Evolutionary conservation across 2,797 vertebrate species (phyloP).

Genomic region (Danio aesculapii): DNA sequence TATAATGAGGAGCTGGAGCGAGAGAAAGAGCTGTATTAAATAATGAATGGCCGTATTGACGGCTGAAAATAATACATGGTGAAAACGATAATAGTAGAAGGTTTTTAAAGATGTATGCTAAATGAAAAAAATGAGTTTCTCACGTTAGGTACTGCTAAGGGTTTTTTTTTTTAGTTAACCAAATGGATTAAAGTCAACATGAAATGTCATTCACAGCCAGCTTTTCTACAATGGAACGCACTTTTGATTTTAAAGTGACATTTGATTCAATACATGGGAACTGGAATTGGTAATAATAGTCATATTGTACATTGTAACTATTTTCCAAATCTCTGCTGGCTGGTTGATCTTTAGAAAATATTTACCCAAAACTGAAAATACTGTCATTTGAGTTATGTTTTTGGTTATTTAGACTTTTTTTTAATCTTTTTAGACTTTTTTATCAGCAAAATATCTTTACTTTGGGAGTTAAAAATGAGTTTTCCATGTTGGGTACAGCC

Average conservation of each 20-base stretch:
- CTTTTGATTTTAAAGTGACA: not conserved
- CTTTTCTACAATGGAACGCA: not conserved
- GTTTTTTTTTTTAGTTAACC: not conserved
- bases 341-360: not conserved
- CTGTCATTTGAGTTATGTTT: not conserved
- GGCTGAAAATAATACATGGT: slow-evolving; percentile 34
- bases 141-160: not conserved
- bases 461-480: not conserved
- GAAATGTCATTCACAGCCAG: not conserved
- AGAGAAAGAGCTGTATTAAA: slow-evolving; percentile 54
- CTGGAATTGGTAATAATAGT: not conserved
- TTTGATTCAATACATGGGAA: not conserved
- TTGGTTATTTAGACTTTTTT: no score
- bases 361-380: not conserved
- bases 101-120: slow-evolving; percentile 9
- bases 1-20: slow-evolving; percentile 70
- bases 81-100: slow-evolving; percentile 21
- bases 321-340: not conserved
- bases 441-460: no score
- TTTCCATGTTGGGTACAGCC: not conserved
- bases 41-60: slow-evolving; percentile 41
- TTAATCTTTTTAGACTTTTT: no score
- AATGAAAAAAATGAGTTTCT: slow-evolving; percentile 6
- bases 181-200: slow-evolving; percentile 3
- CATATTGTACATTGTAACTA: no score